Percentiles rank a stretch among this genome's conserved stretches.
Conservation (phyloP, 2,888 invertebrate genomes). For the Apotomis betuletana region DNA sequence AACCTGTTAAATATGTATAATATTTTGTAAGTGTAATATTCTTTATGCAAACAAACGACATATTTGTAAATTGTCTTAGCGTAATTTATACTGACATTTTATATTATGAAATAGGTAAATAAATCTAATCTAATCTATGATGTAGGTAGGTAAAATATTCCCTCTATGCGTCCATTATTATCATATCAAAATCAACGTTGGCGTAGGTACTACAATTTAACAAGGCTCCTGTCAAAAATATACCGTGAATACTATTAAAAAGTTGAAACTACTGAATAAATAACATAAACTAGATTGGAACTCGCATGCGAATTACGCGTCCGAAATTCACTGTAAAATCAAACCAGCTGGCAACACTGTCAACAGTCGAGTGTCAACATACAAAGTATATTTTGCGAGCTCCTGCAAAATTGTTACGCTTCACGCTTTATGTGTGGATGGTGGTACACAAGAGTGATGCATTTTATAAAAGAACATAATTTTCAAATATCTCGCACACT, state of each 20-base stretch:
- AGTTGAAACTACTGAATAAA: slow-evolving; percentile 16
- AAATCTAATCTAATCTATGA: no score
- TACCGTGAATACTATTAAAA: not conserved
- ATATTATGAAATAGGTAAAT: no score
- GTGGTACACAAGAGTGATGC: not conserved
- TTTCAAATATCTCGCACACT: no score
- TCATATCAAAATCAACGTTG: no score
- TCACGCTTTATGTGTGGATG: slow-evolving; percentile 28
- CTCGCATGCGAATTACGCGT: slow-evolving; percentile 12
- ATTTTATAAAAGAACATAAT: not conserved
- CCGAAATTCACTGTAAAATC: slow-evolving; percentile 18
- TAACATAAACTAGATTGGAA: slow-evolving; percentile 26
- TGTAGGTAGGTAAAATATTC: no score
- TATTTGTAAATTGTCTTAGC: no score
- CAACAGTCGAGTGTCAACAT: slow-evolving; percentile 21
- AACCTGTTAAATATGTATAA: no score
- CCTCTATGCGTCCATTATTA: no score
- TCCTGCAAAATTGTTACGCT: slow-evolving; percentile 20
- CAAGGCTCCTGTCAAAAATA: not conserved
- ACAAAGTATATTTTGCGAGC: slow-evolving; percentile 31
- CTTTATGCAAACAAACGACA: no score
- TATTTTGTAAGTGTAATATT: no score
- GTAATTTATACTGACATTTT: no score
- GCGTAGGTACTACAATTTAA: no score
- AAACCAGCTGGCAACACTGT: slow-evolving; percentile 20